Percentiles rank a stretch among this genome's conserved stretches.
phyloP scores from a whole-genome alignment of 1,140 invertebrate genomes.

The Lepidurus packardi region DNA sequence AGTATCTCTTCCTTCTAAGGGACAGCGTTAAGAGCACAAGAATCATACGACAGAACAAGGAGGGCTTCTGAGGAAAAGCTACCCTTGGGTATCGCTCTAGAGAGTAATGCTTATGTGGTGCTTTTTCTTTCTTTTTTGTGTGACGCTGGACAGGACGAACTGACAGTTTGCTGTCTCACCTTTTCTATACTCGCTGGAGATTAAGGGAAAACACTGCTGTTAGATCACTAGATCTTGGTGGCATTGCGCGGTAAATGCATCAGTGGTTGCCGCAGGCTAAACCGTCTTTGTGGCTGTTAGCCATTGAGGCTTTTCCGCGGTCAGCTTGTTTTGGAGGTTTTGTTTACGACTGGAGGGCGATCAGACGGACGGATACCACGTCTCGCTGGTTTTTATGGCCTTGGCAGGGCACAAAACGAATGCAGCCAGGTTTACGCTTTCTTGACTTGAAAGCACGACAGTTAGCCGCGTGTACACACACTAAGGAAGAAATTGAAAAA shows the following conservation, averaged over 20 bases:
- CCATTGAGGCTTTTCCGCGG: not conserved
- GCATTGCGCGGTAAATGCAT: not conserved
- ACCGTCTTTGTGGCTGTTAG: not conserved
- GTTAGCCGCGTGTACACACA: not conserved
- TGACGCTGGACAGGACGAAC: too few species aligned
- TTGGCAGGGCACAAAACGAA: not conserved
- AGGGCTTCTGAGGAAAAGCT: not conserved
- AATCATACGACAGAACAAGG: not conserved
- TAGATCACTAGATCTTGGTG: not conserved
- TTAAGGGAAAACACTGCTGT: not conserved
- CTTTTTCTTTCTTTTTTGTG: too few species aligned
- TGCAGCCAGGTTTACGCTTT: slow-evolving; percentile 1
- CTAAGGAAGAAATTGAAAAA: not conserved
- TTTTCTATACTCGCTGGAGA: not conserved
- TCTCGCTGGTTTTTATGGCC: not conserved
- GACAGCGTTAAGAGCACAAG: not conserved
- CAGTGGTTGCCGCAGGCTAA: not conserved
- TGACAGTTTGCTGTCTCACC: not conserved
- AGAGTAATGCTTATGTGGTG: too few species aligned
- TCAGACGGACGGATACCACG: not conserved
- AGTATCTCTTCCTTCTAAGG: not conserved
- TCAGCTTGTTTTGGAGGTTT: not conserved
- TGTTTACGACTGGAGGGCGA: not conserved
- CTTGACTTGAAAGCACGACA: not conserved
- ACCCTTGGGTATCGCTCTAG: too few species aligned